Evolutionary conservation across 2,797 vertebrate genomes (phyloP), one percentile per base, ranked within the genome.

Genomic region (Myotis planiceps): DNA sequence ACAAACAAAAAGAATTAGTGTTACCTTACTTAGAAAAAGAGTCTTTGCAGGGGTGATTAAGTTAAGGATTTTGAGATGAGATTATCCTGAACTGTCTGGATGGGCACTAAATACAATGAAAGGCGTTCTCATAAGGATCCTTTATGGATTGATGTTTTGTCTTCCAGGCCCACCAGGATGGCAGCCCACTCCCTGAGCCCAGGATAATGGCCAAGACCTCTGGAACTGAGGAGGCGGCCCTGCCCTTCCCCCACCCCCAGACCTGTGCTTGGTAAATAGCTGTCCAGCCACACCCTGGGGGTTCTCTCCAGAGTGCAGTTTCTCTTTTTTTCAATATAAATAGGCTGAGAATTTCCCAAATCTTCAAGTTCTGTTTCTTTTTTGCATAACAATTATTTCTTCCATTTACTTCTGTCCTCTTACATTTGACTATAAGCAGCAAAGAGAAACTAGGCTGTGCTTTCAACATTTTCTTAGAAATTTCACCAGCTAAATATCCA

Each of bases 391-490:
- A 53, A 32, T 89, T 68, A 63, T 23, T 79, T 68, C 34, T 88
- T 53, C 74, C 23, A 68, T 3, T 25, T 66, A 68, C 68, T 76
- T 79, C 87, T 68, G 6, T 51, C 27, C 72, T 88, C 25, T 51
- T 47, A 37, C 34, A 68, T 39, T 89, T 68, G 76, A 25, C 37
- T 19, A 55, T 42, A 68, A 79, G 34, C 34, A 32, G 60, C 74
- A 68, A 79, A 9, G 9, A 53, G 74, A 53, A n/a, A 68, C 74
- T 42, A 78, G 27, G 47, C 37, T 12, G 15, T 53, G 47, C 27
- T 68, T 78, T 78, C 74, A 68, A 88, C 47, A 42, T 66, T 88
- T 88, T 32, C 86, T 78, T 39, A 78, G 86, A 78, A 68, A 88
- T 32, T 47, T 68, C 60, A 39, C 66, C 86, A 68, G 74, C 47